Evolutionary conservation across 2,113 vertebrate genomes (phyloP), one percentile per base, ranked within the genome.

Genomic region (Proteles cristata): DNA sequence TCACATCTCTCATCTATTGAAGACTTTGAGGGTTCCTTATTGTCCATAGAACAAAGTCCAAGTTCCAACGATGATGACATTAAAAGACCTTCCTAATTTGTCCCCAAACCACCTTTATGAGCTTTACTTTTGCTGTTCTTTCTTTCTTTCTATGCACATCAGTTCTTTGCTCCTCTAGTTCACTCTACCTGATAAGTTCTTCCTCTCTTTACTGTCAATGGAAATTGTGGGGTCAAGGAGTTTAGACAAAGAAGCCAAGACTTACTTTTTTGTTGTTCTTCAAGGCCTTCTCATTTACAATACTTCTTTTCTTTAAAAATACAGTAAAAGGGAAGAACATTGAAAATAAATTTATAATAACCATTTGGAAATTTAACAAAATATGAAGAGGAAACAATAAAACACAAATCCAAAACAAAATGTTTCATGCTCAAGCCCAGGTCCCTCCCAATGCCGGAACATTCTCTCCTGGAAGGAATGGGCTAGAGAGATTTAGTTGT

Each of bases 371-470:
- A 92, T 79, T 83, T 86, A 86, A n/a, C 31, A 55, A 79, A 68
- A 87, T 45, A n/a, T 50, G 55, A 94, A 95, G 73, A 76, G 12
- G 14, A 91, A 95, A 81, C 43, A 85, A 80, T 61, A 77, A 74
- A 61, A 82, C 1, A 93, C 17, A 88, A 74, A 71, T 71, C 43
- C 39, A 79, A 95, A 50, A 15, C 25, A 69, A 68, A 17, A 5
- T 5, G 23, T 45, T 66, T 65, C 58, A 55, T 16, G 1, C 61
- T 63, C 14, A 50, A 43, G 4, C 17, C 39, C 53, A 80, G 11
- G 2, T 48, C 21, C 50, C 7, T 86, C 25, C 11, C 8, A 15
- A 15, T 12, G 15, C 3, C n/a, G 92, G 14, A 66, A 71, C 16
- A 73, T 39, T 3, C 2, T 83, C 16, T 68, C 58, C 43, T 43